Evolutionary conservation across 2,888 invertebrate genomes (phyloP), one percentile per base, ranked within the genome.

Genomic region (Ganaspis brasiliensis): DNA sequence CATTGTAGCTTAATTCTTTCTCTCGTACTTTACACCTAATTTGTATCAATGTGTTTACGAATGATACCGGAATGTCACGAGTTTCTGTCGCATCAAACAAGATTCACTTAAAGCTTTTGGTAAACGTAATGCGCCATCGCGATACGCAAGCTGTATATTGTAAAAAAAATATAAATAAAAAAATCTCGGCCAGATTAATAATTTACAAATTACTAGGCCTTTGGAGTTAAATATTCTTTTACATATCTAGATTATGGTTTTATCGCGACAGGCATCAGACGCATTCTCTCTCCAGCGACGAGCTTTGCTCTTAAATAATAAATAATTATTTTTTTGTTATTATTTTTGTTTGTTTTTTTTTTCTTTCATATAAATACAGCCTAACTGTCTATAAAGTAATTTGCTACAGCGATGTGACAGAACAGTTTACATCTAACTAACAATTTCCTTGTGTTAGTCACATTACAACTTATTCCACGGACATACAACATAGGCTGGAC

Each of bases 31-130:
- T 82, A 81, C 75, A 83, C 78, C 84, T 88, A 86, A 82, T 82
- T 85, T 86, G 85, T 87, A 87, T 88, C 88, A 85, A 81, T 85
- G 86, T 83, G 45, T 79, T 83, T 87, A 88, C 79, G 82, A 85
- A 87, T 88, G 87, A 89, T 89, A 89, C 85, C 88, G 91, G 91
- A 91, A 91, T 91, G 91, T 90, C 82, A 85, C 84, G 87, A 89
- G 89, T 89, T 87, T 79, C 75, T 81, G 74, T 61, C 57, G 35
- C 26, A 59, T 59, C 24, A 77, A 74, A 77, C 79, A 78, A 75
- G 26, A 73, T 79, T 52, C 71, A 57, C 72, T 81, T 78, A 78
- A 80, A 79, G 74, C 76, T 77, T 72, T 79, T 52, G 77, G 73
- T 45, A 80, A 73, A 80, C 74, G 76, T 76, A 35, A 75, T 74